These are phyloP conservation scores for Asteroscopus sphinx DNA, from an alignment of 2,888 invertebrate genomes.

Conservation along the genomic window DNA sequence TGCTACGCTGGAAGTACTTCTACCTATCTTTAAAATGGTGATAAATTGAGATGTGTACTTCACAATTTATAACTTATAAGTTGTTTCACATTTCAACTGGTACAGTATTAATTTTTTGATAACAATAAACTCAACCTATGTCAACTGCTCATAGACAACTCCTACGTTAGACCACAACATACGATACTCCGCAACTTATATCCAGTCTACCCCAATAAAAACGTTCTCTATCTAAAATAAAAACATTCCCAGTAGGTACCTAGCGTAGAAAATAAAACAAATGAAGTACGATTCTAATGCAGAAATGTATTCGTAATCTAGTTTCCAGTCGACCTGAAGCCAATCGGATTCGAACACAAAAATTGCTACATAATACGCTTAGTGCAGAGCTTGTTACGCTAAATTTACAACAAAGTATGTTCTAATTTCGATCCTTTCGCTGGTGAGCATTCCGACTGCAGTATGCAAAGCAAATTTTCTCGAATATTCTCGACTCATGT, in stretches of 20 bases:
- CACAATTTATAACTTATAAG: no score
- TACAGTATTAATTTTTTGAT: no score
- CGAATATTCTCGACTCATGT: conserved; percentile 71
- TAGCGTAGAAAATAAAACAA: conserved; percentile 39
- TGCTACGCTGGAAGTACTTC: no score
- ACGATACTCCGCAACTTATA: neutral
- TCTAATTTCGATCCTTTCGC: conserved; percentile 75
- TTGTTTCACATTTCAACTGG: no score
- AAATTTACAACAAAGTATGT: conserved; percentile 78
- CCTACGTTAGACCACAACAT: neutral
- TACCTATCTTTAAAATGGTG: no score
- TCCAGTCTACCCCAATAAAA: conserved; percentile 29
- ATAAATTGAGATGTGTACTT: no score
- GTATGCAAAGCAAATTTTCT: conserved; percentile 69
- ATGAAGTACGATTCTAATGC: conserved; percentile 17
- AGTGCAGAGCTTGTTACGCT: conserved; percentile 68
- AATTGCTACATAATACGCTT: conserved; percentile 37
- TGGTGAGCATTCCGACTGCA: conserved; percentile 71
- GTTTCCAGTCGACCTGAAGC: conserved; percentile 14
- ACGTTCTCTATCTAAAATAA: conserved; percentile 37
- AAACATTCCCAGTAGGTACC: conserved; percentile 19
- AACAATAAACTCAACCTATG: no score
- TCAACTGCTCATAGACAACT: no score
- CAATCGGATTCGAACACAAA: conserved; percentile 37
- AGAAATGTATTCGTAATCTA: conserved; percentile 29